Evolutionary conservation across 2,888 invertebrate species (phyloP).

Genomic region (Drosophila pseudotakahashii): DNA sequence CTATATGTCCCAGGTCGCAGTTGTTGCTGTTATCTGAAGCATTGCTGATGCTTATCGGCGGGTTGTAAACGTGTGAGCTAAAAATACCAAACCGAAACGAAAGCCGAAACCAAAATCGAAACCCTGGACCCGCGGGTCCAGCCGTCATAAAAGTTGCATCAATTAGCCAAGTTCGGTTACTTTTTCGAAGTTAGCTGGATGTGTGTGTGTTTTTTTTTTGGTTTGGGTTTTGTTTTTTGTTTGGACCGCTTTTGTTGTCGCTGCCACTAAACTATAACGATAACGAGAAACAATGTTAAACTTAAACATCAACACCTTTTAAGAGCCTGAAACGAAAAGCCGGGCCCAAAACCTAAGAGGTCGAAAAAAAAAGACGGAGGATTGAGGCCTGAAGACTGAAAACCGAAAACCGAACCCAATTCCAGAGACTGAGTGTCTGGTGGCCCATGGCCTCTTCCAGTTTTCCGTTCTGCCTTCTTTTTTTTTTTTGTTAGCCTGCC

Average conservation of each 20-base stretch:
- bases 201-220: conserved; percentile 3
- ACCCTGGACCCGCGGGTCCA: conserved; percentile 25
- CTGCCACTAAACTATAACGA: conserved; percentile 82
- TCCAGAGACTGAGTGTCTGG: conserved; percentile 42
- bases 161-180: conserved; percentile 70
- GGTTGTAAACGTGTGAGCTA: conserved; percentile 74
- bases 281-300: conserved; percentile 82
- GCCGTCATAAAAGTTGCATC: conserved; percentile 70
- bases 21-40: conserved; percentile 71
- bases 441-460: conserved; percentile 16
- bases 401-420: conserved; percentile 15
- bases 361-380: conserved; percentile 2
- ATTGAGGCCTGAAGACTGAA: background rate
- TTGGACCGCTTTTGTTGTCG: conserved; percentile 68
- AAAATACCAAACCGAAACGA: conserved; percentile 66
- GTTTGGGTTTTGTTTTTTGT: conserved; percentile 23
- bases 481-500: background rate
- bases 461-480: background rate
- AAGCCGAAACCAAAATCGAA: conserved; percentile 54
- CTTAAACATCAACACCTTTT: conserved; percentile 83
- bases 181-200: conserved; percentile 28
- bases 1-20: conserved; percentile 8
- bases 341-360: conserved; percentile 25
- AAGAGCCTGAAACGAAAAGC: conserved; percentile 64
- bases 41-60: conserved; percentile 72